Percentiles rank a stretch among this genome's conserved stretches.
Evolutionary conservation across 2,888 invertebrate species (phyloP).

Genomic region (Celastrina argiolus): DNA sequence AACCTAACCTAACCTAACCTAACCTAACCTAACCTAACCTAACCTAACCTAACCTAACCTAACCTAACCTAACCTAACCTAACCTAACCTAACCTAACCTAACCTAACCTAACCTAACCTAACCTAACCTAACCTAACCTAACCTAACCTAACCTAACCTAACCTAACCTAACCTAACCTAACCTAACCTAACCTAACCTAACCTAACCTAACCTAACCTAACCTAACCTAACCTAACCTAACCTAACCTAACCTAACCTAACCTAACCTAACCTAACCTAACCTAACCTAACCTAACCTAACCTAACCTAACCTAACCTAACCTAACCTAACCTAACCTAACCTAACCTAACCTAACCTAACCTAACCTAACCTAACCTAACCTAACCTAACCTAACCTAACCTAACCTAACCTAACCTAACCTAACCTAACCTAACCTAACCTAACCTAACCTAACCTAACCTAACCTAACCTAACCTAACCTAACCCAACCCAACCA

Average conservation of each 20-base stretch:
- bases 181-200: conserved; percentile 28
- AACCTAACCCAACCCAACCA: too few relatives aligned
- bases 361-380: conserved; percentile 19
- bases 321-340: conserved; percentile 30
- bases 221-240: conserved; percentile 28
- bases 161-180: conserved; percentile 29
- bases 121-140: conserved; percentile 29
- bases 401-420: conserved; percentile 14
- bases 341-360: conserved; percentile 31
- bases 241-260: conserved; percentile 31
- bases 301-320: conserved; percentile 29
- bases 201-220: conserved; percentile 28
- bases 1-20: conserved; percentile 32
- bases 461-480: conserved; percentile 17
- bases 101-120: conserved; percentile 29
- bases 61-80: conserved; percentile 29
- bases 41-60: conserved; percentile 29
- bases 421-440: conserved; percentile 21
- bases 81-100: conserved; percentile 30
- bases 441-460: conserved; percentile 13
- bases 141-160: conserved; percentile 30
- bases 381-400: conserved; percentile 1
- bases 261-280: conserved; percentile 28
- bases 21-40: conserved; percentile 28
- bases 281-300: conserved; percentile 29